Evolutionary conservation across 2,113 vertebrate species (phyloP).

Genomic region (Elephas maximus): DNA sequence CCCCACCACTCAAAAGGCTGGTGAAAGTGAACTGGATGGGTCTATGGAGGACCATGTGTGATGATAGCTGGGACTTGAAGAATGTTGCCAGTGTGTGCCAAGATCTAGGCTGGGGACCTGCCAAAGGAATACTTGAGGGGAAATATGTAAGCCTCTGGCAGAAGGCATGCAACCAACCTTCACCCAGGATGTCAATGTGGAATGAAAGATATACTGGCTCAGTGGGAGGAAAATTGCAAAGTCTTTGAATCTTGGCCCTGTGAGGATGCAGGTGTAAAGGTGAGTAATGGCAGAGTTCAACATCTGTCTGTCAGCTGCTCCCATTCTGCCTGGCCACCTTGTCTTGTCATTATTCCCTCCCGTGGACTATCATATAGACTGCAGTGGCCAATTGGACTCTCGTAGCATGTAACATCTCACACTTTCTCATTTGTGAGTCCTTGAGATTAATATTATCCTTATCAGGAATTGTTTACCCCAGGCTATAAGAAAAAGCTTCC

Average conservation of each 20-base stretch:
- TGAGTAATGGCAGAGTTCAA: slow-evolving; percentile 17
- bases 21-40: slow-evolving; percentile 49
- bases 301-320: background rate
- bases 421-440: background rate
- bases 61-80: background rate
- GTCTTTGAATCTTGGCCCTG: background rate
- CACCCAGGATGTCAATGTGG: background rate
- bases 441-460: background rate
- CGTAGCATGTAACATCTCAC: background rate
- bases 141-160: background rate
- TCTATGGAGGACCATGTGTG: slow-evolving; percentile 44
- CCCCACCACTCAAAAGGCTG: slow-evolving; percentile 60
- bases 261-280: slow-evolving; percentile 73
- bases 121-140: fast-evolving
- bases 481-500: background rate
- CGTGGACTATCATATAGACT: background rate
- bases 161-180: background rate
- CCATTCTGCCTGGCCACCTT: background rate
- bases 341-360: background rate
- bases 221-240: background rate
- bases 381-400: fast-evolving
- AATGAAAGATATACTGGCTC: background rate
- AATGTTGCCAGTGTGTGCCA: slow-evolving; percentile 53
- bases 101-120: slow-evolving; percentile 68
- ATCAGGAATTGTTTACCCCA: background rate